Evolutionary conservation across 2,113 vertebrate genomes (phyloP), one percentile per base, ranked within the genome.

Genomic region (Ardeotis arabs): DNA sequence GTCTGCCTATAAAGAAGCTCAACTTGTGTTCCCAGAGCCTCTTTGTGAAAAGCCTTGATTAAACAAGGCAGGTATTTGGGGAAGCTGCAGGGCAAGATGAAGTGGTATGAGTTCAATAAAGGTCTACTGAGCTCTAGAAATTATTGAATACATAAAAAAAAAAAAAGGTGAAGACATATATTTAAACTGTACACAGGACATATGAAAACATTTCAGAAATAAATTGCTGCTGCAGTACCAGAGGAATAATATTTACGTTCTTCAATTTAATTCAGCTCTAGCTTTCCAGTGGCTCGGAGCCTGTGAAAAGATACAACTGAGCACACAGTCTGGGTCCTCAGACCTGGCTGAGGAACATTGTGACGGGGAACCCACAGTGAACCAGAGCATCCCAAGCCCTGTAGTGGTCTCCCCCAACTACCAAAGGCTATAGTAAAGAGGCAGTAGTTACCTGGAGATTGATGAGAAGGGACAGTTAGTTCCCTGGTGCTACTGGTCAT

Each of bases 401-500:
- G 22, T 10, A 9, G 16, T 88, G 59, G 19, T 58, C 28, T 44
- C 35, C 4, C 10, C 7, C 27, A 45, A 0, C 28, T 55, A 33
- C 1, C 8, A 52, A 58, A 75, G 22, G 37, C 28, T 64, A 21
- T 3, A 37, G 19, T 25, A n/a, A 45, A 70, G 68, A 50, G 69
- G 6, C 1, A 0, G 22, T 25, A 75, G 60, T 47, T 74, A 24
- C 6, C 28, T 90, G 59, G 37, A 69, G 19, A 12, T 5, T 13
- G 59, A 17, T 41, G 24, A 76, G 45, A 44, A 86, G 2, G 31
- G 67, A 35, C 7, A 22, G 6, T 20, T 17, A 35, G 21, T n/a
- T 85, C 5, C 49, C 3, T 0, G 0, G 10, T 60, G 56, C 25
- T 45, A 3, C 35, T 22, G 35, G 14, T 64, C 44, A 52, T 49